Evolutionary conservation across 2,888 invertebrate genomes (phyloP).

Genomic region (Caenorhabditis sp.): DNA sequence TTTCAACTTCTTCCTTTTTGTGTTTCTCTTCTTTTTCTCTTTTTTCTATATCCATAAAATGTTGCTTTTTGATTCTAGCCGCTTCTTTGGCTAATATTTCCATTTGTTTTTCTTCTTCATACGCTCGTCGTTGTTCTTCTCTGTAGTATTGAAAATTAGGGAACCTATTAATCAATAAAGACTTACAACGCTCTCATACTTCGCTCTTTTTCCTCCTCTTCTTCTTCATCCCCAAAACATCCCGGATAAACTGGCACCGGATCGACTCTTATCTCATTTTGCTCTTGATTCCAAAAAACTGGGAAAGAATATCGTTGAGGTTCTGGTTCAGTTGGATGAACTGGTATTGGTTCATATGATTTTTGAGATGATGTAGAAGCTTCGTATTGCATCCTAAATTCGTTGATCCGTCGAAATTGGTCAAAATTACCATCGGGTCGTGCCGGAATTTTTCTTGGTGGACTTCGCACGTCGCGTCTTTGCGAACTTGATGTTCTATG

Average conservation of each 20-base stretch:
- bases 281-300: constrained; percentile 4
- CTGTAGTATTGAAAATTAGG: background rate
- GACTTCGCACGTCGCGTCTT: background rate
- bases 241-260: constrained; percentile 32
- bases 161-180: background rate
- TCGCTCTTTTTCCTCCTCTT: background rate
- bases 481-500: background rate
- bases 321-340: background rate
- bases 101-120: background rate
- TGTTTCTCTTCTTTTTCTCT: constrained; percentile 3
- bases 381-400: background rate
- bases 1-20: background rate
- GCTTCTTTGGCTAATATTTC: constrained; percentile 1
- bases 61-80: background rate
- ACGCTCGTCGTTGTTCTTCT: background rate
- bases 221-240: background rate
- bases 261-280: constrained; percentile 9
- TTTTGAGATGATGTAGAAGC: background rate
- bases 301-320: background rate
- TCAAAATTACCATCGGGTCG: background rate
- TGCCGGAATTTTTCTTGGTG: constrained; percentile 1
- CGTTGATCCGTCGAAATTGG: background rate
- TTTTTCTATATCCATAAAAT: constrained; percentile 4
- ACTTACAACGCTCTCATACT: background rate
- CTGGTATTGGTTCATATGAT: constrained; percentile 8